These are phyloP conservation scores for Hecatera dysodea DNA, from an alignment of 2,888 invertebrate species.

Conservation along the genomic window DNA sequence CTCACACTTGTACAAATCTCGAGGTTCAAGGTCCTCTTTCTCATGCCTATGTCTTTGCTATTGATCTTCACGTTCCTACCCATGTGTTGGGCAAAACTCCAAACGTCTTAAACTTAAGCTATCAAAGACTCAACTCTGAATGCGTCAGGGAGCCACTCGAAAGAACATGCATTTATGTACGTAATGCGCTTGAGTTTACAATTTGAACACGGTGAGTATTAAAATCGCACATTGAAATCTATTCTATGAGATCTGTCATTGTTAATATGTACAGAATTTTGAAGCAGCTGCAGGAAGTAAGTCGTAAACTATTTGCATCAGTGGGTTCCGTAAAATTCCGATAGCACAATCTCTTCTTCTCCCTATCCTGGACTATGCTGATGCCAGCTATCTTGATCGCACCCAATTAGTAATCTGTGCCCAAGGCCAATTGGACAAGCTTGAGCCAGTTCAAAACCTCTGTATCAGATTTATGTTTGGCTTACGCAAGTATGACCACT, in stretches of 20 bases:
- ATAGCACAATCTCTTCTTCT: too few species aligned
- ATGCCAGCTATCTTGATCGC: too few species aligned
- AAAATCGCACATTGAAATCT: neutral
- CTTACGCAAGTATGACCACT: too few species aligned
- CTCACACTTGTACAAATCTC: neutral
- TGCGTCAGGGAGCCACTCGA: slow-evolving; percentile 16
- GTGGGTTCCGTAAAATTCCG: too few species aligned
- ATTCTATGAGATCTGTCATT: neutral
- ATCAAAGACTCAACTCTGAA: slow-evolving; percentile 25
- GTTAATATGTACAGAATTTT: neutral
- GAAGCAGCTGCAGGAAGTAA: too few species aligned
- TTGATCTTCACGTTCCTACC: neutral
- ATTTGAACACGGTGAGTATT: neutral
- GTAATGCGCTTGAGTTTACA: neutral
- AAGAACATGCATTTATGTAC: neutral
- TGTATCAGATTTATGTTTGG: too few species aligned
- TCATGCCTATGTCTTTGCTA: neutral
- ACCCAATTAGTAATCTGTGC: too few species aligned
- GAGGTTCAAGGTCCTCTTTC: slow-evolving; percentile 2
- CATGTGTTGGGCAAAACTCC: slow-evolving; percentile 24
- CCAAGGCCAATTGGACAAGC: too few species aligned
- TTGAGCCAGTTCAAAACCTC: too few species aligned
- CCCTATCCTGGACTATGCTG: too few species aligned
- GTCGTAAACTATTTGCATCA: too few species aligned
- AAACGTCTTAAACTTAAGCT: neutral